Conservation (phyloP, 1,140 invertebrate species). For the Heliconius hermathena region DNA sequence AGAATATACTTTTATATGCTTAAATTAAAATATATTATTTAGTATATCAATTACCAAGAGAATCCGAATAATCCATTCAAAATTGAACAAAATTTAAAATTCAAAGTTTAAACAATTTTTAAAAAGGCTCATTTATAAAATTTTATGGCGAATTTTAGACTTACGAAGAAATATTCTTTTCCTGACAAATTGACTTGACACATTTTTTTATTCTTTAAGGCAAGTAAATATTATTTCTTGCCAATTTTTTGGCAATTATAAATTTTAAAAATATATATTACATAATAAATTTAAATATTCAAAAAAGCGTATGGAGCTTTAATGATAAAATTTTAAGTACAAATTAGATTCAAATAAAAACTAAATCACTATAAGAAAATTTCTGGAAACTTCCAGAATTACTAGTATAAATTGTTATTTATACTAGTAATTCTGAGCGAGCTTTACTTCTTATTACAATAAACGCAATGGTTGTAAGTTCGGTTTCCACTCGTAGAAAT, state of each 20-base stretch:
- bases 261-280: not conserved
- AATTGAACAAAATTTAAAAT: not conserved
- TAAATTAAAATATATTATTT: not conserved
- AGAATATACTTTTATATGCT: not conserved
- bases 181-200: constrained; percentile 1
- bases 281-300: not conserved
- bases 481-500: no score
- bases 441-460: no score
- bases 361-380: no score
- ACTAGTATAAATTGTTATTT: no score
- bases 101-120: constrained; percentile 6
- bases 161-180: constrained; percentile 14
- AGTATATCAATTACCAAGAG: constrained; percentile 47
- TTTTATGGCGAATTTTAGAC: constrained; percentile 22
- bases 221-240: not conserved
- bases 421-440: no score
- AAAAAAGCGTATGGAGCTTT: not conserved
- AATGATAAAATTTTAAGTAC: no score
- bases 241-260: not conserved
- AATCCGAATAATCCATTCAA: constrained; percentile 61
- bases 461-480: no score
- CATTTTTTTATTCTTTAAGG: not conserved
- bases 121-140: constrained; percentile 2
- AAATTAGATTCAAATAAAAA: no score
- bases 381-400: no score